phyloP scores from a whole-genome alignment of 23 tunicate species.

The Diplosoma virens region DNA sequence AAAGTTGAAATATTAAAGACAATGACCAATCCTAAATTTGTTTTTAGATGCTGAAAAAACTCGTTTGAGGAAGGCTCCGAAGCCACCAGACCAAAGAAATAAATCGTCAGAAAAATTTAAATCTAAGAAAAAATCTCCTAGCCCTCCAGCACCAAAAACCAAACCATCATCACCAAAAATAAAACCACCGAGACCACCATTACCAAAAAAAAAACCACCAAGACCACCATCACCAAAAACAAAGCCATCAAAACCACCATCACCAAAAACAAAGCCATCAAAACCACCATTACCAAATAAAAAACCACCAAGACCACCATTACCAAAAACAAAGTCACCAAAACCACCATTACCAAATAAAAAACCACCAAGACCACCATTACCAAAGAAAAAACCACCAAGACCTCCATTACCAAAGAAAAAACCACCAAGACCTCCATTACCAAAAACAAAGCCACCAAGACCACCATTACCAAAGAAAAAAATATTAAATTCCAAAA shows the following conservation, averaged over 20 bases:
- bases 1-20: not conserved
- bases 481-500: not conserved
- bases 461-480: not conserved
- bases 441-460: not conserved
- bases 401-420: no score
- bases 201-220: constrained; percentile 15
- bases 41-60: not conserved
- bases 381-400: not conserved
- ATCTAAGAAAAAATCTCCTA: not conserved
- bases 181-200: not conserved
- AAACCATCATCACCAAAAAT: not conserved
- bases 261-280: not conserved
- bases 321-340: not conserved
- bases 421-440: not conserved
- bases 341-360: not conserved
- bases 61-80: not conserved
- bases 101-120: not conserved
- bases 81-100: not conserved
- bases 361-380: constrained; percentile 2
- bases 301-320: not conserved
- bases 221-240: not conserved
- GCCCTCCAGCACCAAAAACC: not conserved
- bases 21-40: not conserved
- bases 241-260: not conserved
- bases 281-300: not conserved